Percentiles rank a stretch among this genome's conserved stretches.
These are phyloP conservation scores for Thumatha senex DNA, from an alignment of 2,888 invertebrate species.

Conservation along the genomic window DNA sequence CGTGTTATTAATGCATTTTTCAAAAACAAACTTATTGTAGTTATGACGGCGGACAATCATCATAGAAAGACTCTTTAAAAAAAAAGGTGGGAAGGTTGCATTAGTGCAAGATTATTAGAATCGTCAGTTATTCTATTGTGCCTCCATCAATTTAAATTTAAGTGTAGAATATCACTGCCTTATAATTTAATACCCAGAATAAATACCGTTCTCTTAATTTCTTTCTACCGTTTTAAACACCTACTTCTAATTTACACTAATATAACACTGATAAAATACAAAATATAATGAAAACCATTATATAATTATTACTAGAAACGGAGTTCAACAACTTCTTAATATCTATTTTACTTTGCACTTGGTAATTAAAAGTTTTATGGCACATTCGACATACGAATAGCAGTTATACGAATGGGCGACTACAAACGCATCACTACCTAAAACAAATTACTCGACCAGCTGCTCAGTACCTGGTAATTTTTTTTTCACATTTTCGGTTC, in stretches of 20 bases:
- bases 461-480: too few relatives aligned
- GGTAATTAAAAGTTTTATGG: conserved; percentile 5
- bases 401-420: background rate
- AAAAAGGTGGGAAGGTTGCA: too few relatives aligned
- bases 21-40: too few relatives aligned
- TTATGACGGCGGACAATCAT: too few relatives aligned
- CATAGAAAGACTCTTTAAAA: too few relatives aligned
- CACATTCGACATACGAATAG: conserved; percentile 2
- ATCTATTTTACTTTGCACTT: conserved; percentile 7
- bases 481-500: too few relatives aligned
- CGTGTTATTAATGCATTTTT: too few relatives aligned
- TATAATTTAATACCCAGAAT: background rate
- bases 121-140: too few relatives aligned
- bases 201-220: conserved; percentile 1
- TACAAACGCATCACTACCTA: background rate
- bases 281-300: conserved; percentile 9
- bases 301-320: conserved; percentile 4
- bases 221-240: conserved; percentile 1
- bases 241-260: conserved; percentile 4
- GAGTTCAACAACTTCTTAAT: conserved; percentile 18
- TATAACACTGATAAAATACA: conserved; percentile 3
- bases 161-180: background rate
- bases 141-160: background rate
- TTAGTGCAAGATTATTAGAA: too few relatives aligned
- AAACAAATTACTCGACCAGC: background rate